Percentiles rank a stretch among this genome's conserved stretches.
Evolutionary conservation across 2,113 vertebrate genomes (phyloP).

Genomic region (Paramisgurnus dabryanus): DNA sequence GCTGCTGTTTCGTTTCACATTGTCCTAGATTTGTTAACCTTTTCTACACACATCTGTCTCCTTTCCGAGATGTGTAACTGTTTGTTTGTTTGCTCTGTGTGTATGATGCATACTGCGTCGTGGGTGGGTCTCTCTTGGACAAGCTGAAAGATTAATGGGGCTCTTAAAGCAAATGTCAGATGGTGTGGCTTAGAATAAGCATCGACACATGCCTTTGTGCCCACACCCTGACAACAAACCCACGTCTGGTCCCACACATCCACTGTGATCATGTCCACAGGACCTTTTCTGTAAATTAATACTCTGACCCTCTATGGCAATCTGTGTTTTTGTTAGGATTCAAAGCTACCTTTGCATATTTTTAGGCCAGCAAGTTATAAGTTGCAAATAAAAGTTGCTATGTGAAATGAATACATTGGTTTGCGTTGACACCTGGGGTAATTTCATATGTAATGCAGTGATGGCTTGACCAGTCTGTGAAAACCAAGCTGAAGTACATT

Average conservation of each 20-base stretch:
- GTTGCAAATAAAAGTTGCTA: too few species aligned
- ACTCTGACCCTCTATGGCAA: not conserved
- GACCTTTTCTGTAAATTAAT: not conserved
- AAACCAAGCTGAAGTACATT: too few species aligned
- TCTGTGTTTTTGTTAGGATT: too few species aligned
- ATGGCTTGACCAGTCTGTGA: too few species aligned
- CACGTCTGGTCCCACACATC: not conserved
- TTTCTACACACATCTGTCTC: not conserved
- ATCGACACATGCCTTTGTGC: slow-evolving; percentile 36
- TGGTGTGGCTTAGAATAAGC: slow-evolving; percentile 40
- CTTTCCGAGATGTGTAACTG: not conserved
- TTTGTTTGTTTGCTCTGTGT: slow-evolving; percentile 7
- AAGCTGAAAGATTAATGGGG: slow-evolving; percentile 57
- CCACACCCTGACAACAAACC: slow-evolving; percentile 18
- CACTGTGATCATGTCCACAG: not conserved
- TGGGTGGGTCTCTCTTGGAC: slow-evolving; percentile 34
- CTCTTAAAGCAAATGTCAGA: slow-evolving; percentile 53
- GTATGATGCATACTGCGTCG: slow-evolving; percentile 10
- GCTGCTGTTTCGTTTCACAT: too few species aligned
- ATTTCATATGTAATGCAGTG: too few species aligned
- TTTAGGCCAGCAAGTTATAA: too few species aligned
- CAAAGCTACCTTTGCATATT: too few species aligned
- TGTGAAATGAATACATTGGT: too few species aligned
- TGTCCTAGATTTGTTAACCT: not conserved
- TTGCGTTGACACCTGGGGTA: too few species aligned